Evolutionary conservation across 2,113 vertebrate genomes (phyloP).

Genomic region (Deroptyus accipitrinus): DNA sequence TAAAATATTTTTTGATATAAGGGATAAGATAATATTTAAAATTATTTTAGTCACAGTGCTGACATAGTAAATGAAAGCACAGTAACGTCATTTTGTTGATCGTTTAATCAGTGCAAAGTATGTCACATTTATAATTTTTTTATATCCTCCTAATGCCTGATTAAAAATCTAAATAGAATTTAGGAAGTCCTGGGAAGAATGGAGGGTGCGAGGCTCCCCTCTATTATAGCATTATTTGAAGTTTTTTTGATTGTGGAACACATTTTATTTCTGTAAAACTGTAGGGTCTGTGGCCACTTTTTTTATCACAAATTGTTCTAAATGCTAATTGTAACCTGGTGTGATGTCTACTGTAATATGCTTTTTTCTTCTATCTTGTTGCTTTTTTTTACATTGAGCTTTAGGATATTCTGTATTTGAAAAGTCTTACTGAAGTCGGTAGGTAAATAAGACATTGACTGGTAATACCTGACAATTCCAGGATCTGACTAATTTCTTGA

Average conservation of each 20-base stretch:
- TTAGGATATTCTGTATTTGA: neutral
- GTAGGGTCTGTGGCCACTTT: neutral
- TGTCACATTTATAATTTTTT: constrained; percentile 31
- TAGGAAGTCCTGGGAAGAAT: neutral
- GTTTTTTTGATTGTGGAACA: neutral
- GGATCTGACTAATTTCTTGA: constrained; percentile 55
- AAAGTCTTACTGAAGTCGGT: neutral
- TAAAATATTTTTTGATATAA: neutral
- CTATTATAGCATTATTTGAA: neutral
- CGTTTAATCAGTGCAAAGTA: constrained; percentile 8
- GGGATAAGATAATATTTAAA: neutral
- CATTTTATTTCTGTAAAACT: neutral
- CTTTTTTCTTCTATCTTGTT: neutral
- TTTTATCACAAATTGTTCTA: neutral
- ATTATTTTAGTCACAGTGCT: neutral
- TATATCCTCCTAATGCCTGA: neutral
- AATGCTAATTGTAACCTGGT: neutral
- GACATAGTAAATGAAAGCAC: constrained; percentile 6
- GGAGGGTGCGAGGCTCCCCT: neutral
- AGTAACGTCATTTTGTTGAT: constrained; percentile 22
- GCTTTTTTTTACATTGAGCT: neutral
- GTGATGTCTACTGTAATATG: neutral
- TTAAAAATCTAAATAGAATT: constrained; percentile 18
- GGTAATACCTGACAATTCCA: neutral
- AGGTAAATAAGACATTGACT: neutral